Base-by-base conservation (phyloP, 2,113 vertebrate genomes). In the Syrrhaptes paradoxus region DNA sequence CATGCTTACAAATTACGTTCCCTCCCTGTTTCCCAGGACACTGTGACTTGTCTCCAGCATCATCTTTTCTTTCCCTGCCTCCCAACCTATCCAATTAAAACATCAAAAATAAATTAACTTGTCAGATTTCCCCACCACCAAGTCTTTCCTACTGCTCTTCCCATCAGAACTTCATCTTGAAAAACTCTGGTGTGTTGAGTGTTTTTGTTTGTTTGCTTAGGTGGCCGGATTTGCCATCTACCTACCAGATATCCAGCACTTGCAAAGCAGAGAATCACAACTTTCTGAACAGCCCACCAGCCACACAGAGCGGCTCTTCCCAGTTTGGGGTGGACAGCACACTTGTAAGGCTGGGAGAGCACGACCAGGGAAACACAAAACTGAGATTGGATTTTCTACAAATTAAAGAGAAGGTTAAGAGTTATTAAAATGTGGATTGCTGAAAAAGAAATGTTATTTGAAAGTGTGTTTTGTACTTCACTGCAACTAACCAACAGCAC, bases 1-100 rank as follows among this genome's bases (percentile, higher is more conserved):
- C 95, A 70, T 95, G 77, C 93, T 97, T 93, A 97, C 92, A 90
- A 90, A 91, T 86, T 84, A 71, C 89, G 85, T 91, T 88, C 59
- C 59, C 63, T 92, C 65, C 45, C 45, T 32, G 49, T 84, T 87
- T 90, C 73, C 90, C 84, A 92, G 73, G 82, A 89, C 68, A 71
- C 54, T 46, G 58, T 11, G 61, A 90, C 73, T 73, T 71, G 86
- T 75, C 89, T 86, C 63, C 51, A 82, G 36, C 68, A 88, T 46
- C 70, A 57, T 81, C 83, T 91, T 91, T 87, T 86, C 87, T 67
- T 93, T 86, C 61, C 52, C 77, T 82, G 57, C 81, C 75, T 94
- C 81, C 70, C n/a, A 85, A 85, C 41, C 3, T 17, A 85, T 32
- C 71, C 85, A 96, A 97, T 96, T 96, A 96, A 96, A 97, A 92